Evolutionary conservation across 2,797 vertebrate species (phyloP), one percentile per base, ranked within the genome.

Genomic region (Lophotriccus pileatus): DNA sequence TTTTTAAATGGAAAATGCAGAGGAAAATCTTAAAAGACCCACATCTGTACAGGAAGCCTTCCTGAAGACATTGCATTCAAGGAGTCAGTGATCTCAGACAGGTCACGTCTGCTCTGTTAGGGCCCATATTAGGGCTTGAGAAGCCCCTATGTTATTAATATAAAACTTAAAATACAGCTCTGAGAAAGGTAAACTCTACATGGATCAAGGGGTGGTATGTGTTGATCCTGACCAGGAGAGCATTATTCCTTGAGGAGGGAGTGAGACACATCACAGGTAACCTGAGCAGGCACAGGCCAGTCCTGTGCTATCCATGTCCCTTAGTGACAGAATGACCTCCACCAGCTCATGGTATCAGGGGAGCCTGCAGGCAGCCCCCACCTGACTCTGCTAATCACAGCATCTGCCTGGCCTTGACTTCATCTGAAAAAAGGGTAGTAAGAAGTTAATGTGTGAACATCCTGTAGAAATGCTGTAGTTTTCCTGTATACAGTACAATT

Each of bases 1-100:
- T 95, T 94, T 91, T 94, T 58, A 81, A 90, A 93, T 66, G 18
- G 39, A 87, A 79, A 39, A 52, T 59, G 19, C 32, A 52, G 59
- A 84, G 39, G 34, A 88, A 86, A 92, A 73, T 50, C 50, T 81
- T 88, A 25, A 46, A 47, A 90, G 60, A 43, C 25, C 80, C 17
- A 74, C 28, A 58, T 67, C 86, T 84, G 55, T 59, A 90, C 11
- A 15, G 12, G 28, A 5, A 81, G 9, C 8, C 52, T 75, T n/a
- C 44, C 28, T 55, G 44, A 84, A 85, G 43, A 39, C 39, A 41
- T 43, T 14, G 3, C 1, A 1, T 39, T 82, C 2, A 5, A 82
- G 56, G 64, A 76, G 28, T 41, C 0, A 0, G 25, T 41, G 27
- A 39, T 85, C n/a, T 25, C 28, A 28, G 39, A 52, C 17, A 83